Percentiles rank a stretch among this genome's conserved stretches.
Conservation (phyloP, 2,113 vertebrate species). For the Empidonax traillii region DNA sequence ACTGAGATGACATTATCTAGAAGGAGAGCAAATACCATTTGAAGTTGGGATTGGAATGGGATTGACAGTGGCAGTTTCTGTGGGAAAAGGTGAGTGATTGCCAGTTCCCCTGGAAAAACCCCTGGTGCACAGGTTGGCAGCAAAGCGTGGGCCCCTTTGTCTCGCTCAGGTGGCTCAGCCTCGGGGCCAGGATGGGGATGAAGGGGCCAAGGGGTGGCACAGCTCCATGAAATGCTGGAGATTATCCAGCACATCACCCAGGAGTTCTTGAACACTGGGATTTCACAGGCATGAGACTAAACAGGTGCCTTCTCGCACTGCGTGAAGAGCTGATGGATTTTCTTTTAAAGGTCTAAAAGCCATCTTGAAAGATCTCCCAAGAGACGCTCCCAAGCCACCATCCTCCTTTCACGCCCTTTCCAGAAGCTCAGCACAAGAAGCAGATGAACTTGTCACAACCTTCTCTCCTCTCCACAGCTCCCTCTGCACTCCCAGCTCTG, state of each 20-base stretch:
- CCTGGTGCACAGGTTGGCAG: rapidly evolving
- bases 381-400: neutral
- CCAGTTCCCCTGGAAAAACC: neutral
- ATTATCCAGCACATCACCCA: neutral
- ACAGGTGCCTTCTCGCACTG: neutral
- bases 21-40: neutral
- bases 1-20: neutral
- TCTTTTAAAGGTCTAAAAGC: neutral
- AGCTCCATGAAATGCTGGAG: neutral
- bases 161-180: neutral
- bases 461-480: neutral
- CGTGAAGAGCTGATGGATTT: neutral
- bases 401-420: neutral
- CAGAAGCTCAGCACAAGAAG: neutral
- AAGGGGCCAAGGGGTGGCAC: neutral
- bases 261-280: rapidly evolving
- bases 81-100: neutral
- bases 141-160: neutral
- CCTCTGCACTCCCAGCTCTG: neutral
- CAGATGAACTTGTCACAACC: neutral
- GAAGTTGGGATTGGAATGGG: neutral
- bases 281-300: rapidly evolving
- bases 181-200: rapidly evolving
- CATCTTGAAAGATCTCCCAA: neutral
- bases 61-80: neutral